phyloP scores from a whole-genome alignment of 2,888 invertebrate species.

The Hydrotaea diabolus region DNA sequence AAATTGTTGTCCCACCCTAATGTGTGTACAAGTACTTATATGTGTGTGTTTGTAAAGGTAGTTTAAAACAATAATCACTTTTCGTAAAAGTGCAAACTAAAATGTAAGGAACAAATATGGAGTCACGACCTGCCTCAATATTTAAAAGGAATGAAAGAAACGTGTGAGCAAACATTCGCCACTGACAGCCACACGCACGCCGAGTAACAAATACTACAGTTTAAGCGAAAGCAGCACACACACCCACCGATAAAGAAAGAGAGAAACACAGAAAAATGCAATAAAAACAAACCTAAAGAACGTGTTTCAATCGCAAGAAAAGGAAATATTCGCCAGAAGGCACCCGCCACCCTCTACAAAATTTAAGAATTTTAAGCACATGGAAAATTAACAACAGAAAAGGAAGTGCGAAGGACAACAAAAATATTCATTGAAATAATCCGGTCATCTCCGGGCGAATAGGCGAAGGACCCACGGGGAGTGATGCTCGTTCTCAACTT shows the following conservation, averaged over 20 bases:
- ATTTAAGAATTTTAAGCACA: conserved; percentile 10
- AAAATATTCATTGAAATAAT: conserved; percentile 16
- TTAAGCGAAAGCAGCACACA: background rate
- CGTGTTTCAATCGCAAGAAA: conserved; percentile 51
- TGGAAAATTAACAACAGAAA: background rate
- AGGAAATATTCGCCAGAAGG: conserved; percentile 1
- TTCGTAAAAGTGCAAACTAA: conserved; percentile 15
- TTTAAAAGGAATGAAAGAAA: conserved; percentile 38
- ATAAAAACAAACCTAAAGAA: conserved; percentile 42
- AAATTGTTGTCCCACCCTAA: too few relatives aligned
- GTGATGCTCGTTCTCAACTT: background rate
- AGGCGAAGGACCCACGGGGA: conserved; percentile 9
- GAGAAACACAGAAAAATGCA: background rate
- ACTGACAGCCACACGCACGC: background rate
- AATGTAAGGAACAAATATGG: conserved; percentile 33
- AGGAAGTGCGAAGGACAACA: background rate
- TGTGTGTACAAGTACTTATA: too few relatives aligned
- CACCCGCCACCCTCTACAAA: background rate
- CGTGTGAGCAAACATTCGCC: conserved; percentile 1
- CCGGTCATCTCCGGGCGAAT: background rate
- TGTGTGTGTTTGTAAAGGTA: background rate
- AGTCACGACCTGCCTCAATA: conserved; percentile 60
- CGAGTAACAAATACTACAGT: background rate
- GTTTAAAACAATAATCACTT: conserved; percentile 46
- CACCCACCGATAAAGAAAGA: background rate